Percentiles rank a stretch among this genome's conserved stretches.
Conservation (phyloP, 2,888 invertebrate genomes). For the Ectropis crepuscularia region DNA sequence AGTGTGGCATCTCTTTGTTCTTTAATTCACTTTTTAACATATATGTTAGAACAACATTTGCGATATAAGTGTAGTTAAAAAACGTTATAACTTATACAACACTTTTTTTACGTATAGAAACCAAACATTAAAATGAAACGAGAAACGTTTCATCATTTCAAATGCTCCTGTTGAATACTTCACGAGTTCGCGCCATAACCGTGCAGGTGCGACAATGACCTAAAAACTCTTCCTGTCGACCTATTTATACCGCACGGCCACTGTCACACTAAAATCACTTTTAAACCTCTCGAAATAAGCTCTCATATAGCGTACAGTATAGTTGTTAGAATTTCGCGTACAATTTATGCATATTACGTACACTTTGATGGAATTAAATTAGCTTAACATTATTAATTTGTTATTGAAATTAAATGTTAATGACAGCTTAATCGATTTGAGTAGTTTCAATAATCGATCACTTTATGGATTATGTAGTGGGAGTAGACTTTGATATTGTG, state of each 20-base stretch:
- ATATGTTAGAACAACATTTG: no score
- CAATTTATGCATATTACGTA: slow-evolving; percentile 18
- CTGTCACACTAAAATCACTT: slow-evolving; percentile 25
- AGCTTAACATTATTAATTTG: slow-evolving; percentile 1
- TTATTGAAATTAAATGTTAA: background rate
- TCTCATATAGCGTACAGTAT: slow-evolving; percentile 18
- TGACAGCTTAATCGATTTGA: background rate
- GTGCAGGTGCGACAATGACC: slow-evolving; percentile 43
- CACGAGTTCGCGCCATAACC: slow-evolving; percentile 28
- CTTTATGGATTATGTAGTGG: no score
- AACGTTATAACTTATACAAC: no score
- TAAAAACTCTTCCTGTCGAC: slow-evolving; percentile 40
- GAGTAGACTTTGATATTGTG: no score
- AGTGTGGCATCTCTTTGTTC: no score
- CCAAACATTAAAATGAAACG: background rate
- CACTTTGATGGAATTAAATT: background rate
- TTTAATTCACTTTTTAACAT: no score
- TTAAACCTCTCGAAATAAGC: slow-evolving; percentile 17
- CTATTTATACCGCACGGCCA: slow-evolving; percentile 26
- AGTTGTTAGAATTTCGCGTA: background rate
- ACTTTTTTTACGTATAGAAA: background rate
- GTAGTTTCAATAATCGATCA: no score
- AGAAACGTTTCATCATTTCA: background rate
- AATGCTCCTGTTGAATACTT: slow-evolving; percentile 1
- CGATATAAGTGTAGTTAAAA: no score